phyloP scores from a whole-genome alignment of 2,888 invertebrate genomes.

The Reticulitermes lucifugus region DNA sequence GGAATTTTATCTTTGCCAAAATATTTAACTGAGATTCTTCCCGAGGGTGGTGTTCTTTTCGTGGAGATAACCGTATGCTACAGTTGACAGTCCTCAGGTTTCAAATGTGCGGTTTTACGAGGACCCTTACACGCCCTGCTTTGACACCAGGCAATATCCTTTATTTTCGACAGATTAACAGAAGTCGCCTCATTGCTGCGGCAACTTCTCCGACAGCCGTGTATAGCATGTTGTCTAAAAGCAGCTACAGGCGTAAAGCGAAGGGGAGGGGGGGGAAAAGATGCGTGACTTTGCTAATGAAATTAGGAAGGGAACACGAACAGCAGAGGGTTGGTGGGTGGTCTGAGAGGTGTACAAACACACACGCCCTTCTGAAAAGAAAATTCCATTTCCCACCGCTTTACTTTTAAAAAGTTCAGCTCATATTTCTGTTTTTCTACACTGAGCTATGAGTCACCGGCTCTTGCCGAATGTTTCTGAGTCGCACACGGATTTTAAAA shows the following conservation, averaged over 20 bases:
- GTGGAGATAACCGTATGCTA: no score
- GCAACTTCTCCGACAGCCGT: background rate
- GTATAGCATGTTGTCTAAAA: conserved; percentile 8
- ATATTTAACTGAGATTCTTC: no score
- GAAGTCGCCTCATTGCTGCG: background rate
- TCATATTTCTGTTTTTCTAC: background rate
- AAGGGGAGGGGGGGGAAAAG: background rate
- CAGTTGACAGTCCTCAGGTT: no score
- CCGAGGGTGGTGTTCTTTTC: no score
- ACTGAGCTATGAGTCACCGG: no score
- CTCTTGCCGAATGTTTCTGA: no score
- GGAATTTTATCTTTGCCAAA: no score
- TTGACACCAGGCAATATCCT: no score
- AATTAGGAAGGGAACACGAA: conserved; percentile 13
- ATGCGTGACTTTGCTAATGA: background rate
- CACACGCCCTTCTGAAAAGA: background rate
- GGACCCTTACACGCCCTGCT: no score
- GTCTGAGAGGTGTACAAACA: background rate
- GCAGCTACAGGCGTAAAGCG: background rate
- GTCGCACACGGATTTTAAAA: no score
- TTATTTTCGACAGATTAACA: no score
- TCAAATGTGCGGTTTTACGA: no score
- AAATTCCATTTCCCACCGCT: background rate
- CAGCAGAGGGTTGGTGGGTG: background rate
- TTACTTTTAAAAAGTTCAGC: background rate